Conservation (phyloP, 1,140 invertebrate species). For the Micrasema longulum region DNA sequence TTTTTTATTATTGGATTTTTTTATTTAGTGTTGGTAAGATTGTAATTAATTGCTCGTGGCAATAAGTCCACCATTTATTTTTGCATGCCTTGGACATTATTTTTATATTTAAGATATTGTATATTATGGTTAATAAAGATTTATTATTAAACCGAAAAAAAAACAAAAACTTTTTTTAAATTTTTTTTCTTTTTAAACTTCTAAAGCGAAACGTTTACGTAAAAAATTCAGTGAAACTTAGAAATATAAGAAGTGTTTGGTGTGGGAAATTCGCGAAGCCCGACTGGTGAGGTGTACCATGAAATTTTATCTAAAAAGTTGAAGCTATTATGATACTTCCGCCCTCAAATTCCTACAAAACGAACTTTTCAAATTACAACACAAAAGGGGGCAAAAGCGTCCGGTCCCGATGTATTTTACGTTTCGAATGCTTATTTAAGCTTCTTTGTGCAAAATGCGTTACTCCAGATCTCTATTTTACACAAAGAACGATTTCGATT, state of each 20-base stretch:
- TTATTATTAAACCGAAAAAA: too few species aligned
- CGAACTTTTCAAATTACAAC: conserved; percentile 27
- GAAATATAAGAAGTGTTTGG: neutral
- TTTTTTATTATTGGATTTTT: too few species aligned
- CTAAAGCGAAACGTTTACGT: conserved; percentile 10
- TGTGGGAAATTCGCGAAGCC: conserved; percentile 20
- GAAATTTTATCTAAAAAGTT: conserved; percentile 42
- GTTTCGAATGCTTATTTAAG: conserved; percentile 17
- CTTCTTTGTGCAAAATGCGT: conserved; percentile 12
- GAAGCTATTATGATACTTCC: conserved; percentile 31
- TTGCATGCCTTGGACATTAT: too few species aligned
- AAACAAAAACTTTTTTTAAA: conserved; percentile 1
- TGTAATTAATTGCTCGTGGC: too few species aligned
- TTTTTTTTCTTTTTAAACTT: conserved; percentile 1
- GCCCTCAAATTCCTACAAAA: neutral
- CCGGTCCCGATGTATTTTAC: conserved; percentile 21
- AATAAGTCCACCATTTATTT: too few species aligned
- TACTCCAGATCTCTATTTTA: conserved; percentile 10
- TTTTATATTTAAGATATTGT: too few species aligned
- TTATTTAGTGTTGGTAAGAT: too few species aligned
- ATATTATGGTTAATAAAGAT: too few species aligned
- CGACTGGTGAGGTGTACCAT: conserved; percentile 22
- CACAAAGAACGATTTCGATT: neutral
- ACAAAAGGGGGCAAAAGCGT: conserved; percentile 5
- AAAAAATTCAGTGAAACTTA: conserved; percentile 11